A percentile compares a stretch with the other conserved stretches of the same genome.
phyloP scores from a whole-genome alignment of 2,888 invertebrate species.

The Phlogophora meticulosa region DNA sequence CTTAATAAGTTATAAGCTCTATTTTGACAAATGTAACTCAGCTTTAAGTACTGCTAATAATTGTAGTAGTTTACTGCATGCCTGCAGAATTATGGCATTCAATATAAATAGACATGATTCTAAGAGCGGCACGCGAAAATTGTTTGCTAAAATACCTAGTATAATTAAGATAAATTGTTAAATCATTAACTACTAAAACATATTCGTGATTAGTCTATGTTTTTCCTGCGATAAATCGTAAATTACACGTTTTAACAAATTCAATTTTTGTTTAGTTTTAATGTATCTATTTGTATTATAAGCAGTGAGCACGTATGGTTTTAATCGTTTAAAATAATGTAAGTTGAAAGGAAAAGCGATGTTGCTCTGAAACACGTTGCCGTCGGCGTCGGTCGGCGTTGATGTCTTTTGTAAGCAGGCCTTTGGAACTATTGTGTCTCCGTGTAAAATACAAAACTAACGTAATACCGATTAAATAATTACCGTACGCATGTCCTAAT shows the following conservation, averaged over 20 bases:
- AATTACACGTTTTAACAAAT: background rate
- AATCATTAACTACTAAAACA: conserved; percentile 1
- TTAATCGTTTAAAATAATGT: background rate
- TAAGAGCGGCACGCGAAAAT: conserved; percentile 32
- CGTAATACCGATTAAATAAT: background rate
- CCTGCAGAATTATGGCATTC: conserved; percentile 39
- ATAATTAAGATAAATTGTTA: conserved; percentile 28
- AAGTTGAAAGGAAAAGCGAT: conserved; percentile 1
- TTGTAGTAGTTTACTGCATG: conserved; percentile 38
- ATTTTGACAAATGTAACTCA: conserved; percentile 22
- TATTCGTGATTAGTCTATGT: conserved; percentile 3
- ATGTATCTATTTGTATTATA: background rate
- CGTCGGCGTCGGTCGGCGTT: conserved; percentile 82
- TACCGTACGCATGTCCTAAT: background rate
- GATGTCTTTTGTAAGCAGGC: conserved; percentile 83
- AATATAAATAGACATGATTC: conserved; percentile 43
- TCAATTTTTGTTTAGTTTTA: background rate
- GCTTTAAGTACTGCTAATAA: conserved; percentile 29
- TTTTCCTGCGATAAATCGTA: background rate
- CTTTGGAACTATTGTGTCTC: conserved; percentile 12
- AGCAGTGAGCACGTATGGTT: background rate
- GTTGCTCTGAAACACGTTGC: conserved; percentile 41
- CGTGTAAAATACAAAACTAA: conserved; percentile 14
- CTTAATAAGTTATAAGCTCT: conserved; percentile 2
- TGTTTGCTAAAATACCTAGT: conserved; percentile 43